phyloP scores from a whole-genome alignment of 2,888 invertebrate species.

The Melinaea menophilus region DNA sequence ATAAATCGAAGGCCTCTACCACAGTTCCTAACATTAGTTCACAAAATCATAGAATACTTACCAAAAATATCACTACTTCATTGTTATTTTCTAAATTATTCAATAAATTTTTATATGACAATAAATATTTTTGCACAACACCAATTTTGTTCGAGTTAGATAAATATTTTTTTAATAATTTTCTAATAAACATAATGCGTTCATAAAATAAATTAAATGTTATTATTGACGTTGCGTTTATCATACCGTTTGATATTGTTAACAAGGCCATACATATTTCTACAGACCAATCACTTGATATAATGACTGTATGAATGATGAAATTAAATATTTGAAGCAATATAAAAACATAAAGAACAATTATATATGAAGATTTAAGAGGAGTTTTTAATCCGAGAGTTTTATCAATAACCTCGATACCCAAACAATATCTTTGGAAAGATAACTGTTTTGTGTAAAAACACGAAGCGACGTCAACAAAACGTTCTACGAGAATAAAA shows the following conservation, averaged over 20 bases:
- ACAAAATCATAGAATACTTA: constrained; percentile 1
- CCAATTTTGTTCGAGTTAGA: not conserved
- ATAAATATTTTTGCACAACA: not conserved
- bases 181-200: not conserved
- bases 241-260: not conserved
- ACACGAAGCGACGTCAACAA: not conserved
- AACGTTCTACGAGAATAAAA: not conserved
- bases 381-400: not conserved
- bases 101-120: constrained; percentile 1
- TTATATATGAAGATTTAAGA: not conserved
- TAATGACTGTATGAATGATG: not conserved
- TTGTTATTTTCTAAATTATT: not conserved
- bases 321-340: not conserved
- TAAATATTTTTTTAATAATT: not conserved
- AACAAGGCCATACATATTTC: not conserved
- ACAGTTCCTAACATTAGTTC: not conserved
- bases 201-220: not conserved
- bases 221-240: not conserved
- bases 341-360: not conserved
- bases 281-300: not conserved
- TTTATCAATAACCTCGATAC: constrained; percentile 1
- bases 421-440: not conserved
- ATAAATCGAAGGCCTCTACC: not conserved
- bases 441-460: not conserved
- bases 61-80: not conserved